A percentile compares a stretch with the other conserved stretches of the same genome.
phyloP scores from a whole-genome alignment of 2,113 vertebrate genomes.

The Callipepla squamata region DNA sequence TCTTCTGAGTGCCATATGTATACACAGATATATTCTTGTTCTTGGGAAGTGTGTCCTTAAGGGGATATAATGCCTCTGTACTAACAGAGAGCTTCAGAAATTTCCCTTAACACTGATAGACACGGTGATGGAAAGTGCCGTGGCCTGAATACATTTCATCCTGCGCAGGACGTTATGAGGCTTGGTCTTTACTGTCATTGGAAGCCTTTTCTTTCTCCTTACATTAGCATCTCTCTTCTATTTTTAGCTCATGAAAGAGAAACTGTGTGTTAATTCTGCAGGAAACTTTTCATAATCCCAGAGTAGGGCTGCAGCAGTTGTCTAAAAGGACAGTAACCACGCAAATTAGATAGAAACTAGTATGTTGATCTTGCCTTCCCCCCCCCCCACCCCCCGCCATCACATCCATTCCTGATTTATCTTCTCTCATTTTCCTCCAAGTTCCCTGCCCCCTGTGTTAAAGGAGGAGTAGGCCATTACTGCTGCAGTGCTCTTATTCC shows the following conservation, averaged over 20 bases:
- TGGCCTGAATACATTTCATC: not conserved
- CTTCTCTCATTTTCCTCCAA: not conserved
- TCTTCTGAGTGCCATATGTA: not conserved
- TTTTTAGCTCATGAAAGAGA: not conserved
- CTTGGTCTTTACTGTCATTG: not conserved
- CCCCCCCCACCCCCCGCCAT: not conserved
- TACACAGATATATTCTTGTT: not conserved
- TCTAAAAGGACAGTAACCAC: constrained; percentile 29
- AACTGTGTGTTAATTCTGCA: not conserved
- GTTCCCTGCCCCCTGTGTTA: not conserved
- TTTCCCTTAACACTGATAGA: not conserved
- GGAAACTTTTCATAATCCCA: not conserved
- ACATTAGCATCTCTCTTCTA: not conserved
- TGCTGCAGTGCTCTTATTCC: constrained; percentile 23
- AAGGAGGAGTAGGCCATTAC: not conserved
- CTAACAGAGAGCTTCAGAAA: constrained; percentile 25
- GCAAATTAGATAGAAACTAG: not conserved
- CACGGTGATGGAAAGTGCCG: not conserved
- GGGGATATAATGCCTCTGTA: not conserved
- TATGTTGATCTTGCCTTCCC: not conserved
- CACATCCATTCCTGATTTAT: constrained; percentile 17
- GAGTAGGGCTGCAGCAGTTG: constrained; percentile 25
- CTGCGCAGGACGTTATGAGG: not conserved
- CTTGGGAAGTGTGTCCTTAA: constrained; percentile 28
- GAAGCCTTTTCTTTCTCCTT: not conserved